A percentile compares a stretch with the other conserved stretches of the same genome.
Evolutionary conservation across 92 coral and sea anemone genomes (phyloP).

Genomic region (Porites rus): DNA sequence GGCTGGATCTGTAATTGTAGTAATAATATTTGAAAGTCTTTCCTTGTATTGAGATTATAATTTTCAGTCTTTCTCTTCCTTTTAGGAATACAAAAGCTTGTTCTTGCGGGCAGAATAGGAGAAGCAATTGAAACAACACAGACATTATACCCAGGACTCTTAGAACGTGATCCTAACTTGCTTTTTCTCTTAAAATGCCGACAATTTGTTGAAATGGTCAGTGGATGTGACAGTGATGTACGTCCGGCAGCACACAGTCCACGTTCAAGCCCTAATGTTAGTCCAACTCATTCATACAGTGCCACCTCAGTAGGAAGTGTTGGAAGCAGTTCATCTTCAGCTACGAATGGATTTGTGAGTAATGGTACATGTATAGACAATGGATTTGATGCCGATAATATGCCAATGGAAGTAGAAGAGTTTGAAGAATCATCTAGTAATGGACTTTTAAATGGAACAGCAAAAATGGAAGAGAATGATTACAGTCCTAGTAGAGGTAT

Average conservation of each 20-base stretch:
- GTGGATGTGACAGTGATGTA: conserved; percentile 97
- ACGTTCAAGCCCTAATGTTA: conserved; percentile 94
- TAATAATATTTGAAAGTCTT: no score
- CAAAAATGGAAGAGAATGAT: conserved; percentile 76
- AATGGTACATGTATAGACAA: conserved; percentile 91
- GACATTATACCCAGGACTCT: conserved; percentile 93
- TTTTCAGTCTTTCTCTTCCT: neutral
- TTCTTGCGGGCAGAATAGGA: conserved; percentile 96
- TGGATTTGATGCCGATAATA: conserved; percentile 91
- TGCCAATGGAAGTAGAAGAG: conserved; percentile 95
- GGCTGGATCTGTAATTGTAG: no score
- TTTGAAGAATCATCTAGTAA: conserved; percentile 71
- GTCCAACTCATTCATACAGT: conserved; percentile 97
- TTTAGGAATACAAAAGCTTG: conserved; percentile 96
- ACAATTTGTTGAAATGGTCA: conserved; percentile 99
- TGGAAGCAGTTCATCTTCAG: conserved; percentile 76
- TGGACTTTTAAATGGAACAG: conserved; percentile 86
- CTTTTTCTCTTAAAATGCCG: conserved; percentile 94
- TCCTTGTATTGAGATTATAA: neutral
- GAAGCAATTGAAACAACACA: conserved; percentile 99
- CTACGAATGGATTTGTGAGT: conserved; percentile 89
- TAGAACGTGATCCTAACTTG: conserved; percentile 95
- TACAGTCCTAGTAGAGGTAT: conserved; percentile 90
- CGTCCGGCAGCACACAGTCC: conserved; percentile 98
- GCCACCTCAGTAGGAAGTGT: conserved; percentile 72